phyloP scores from a whole-genome alignment of 30 jellyfish, hydroid and myxozoan species.

The Clytia hemisphaerica region DNA sequence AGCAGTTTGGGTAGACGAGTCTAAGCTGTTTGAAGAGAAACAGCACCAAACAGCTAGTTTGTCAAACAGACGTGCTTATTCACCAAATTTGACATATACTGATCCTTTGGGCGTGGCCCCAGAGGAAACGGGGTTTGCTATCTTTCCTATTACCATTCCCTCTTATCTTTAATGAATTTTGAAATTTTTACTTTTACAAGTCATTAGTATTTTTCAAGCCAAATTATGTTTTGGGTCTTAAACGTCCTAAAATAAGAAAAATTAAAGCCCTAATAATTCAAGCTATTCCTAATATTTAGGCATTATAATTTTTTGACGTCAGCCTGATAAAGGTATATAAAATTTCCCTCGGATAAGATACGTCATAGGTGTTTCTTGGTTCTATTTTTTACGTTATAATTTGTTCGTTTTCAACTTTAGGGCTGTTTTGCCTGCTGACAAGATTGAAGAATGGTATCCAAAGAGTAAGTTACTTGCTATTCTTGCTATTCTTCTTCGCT shows the following conservation, averaged over 20 bases:
- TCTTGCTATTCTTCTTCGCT: neutral
- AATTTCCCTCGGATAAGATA: too few relatives aligned
- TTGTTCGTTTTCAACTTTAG: constrained; percentile 25
- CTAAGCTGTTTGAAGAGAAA: constrained; percentile 90
- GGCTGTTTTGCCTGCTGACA: constrained; percentile 77
- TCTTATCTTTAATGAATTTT: neutral
- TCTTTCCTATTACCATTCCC: neutral
- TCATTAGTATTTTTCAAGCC: neutral
- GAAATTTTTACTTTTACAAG: too few relatives aligned
- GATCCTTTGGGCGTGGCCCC: constrained; percentile 98
- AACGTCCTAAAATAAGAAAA: too few relatives aligned
- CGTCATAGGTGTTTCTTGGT: neutral
- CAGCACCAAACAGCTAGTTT: constrained; percentile 76
- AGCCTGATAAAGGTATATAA: too few relatives aligned
- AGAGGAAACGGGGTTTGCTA: constrained; percentile 84
- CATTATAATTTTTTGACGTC: too few relatives aligned
- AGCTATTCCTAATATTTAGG: too few relatives aligned
- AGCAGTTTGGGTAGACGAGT: constrained; percentile 97
- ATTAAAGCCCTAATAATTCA: too few relatives aligned
- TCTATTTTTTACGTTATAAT: neutral
- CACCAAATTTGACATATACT: constrained; percentile 47
- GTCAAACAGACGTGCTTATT: constrained; percentile 52
- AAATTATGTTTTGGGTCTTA: too few relatives aligned
- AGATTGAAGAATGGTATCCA: constrained; percentile 95
- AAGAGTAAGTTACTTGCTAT: constrained; percentile 57